Percentiles rank a stretch among this genome's conserved stretches.
Conservation (phyloP, 1,140 invertebrate species). For the Maniola jurtina region DNA sequence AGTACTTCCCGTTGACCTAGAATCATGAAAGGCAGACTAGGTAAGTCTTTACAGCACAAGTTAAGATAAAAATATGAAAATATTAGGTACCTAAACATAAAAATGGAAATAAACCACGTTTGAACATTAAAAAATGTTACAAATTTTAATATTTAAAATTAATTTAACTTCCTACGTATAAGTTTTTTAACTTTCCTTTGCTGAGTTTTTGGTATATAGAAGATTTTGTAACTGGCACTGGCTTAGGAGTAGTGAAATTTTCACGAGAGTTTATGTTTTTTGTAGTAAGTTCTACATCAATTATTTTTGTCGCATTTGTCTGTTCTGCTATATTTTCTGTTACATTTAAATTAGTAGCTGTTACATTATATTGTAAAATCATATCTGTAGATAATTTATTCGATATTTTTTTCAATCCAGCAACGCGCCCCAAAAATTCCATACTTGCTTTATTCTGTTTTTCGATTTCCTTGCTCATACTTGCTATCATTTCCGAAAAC, state of each 20-base stretch:
- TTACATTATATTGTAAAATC: too few species aligned
- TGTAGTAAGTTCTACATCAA: neutral
- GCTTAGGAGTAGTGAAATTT: neutral
- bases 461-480: conserved; percentile 48
- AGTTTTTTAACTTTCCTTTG: conserved; percentile 34
- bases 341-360: too few species aligned
- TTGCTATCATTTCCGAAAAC: conserved; percentile 42
- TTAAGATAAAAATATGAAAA: too few species aligned
- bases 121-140: conserved; percentile 1
- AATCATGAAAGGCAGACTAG: too few species aligned
- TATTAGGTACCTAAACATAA: too few species aligned
- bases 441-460: conserved; percentile 49
- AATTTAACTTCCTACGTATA: conserved; percentile 27
- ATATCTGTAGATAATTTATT: neutral
- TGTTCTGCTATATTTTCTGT: neutral
- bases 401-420: neutral
- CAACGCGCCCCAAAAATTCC: conserved; percentile 37
- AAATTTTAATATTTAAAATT: neutral
- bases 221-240: conserved; percentile 4
- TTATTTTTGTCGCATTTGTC: neutral
- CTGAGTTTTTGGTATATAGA: conserved; percentile 27
- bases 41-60: too few species aligned
- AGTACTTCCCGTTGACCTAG: too few species aligned
- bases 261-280: too few species aligned
- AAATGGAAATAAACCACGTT: too few species aligned